Percentiles rank a stretch among this genome's conserved stretches.
Conservation (phyloP, 1,140 invertebrate species). For the Ruditapes philippinarum region DNA sequence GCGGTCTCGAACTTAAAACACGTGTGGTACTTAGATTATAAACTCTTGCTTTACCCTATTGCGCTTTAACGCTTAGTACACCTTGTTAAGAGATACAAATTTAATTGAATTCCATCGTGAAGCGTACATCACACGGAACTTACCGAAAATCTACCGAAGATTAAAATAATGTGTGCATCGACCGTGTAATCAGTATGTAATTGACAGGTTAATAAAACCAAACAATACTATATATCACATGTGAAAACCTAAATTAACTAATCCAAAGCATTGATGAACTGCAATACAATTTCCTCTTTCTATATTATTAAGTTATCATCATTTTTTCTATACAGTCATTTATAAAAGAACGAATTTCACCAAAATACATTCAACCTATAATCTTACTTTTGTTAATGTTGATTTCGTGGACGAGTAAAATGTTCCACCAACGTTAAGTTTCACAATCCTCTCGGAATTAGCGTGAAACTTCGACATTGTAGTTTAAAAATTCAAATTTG, state of each 20-base stretch:
- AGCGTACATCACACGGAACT: too few species aligned
- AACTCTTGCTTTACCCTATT: too few species aligned
- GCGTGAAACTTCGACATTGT: slow-evolving; percentile 60
- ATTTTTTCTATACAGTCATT: not conserved
- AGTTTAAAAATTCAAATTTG: not conserved
- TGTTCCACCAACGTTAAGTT: slow-evolving; percentile 82
- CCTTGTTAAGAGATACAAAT: too few species aligned
- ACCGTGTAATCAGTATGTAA: too few species aligned
- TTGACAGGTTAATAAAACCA: too few species aligned
- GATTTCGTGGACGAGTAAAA: slow-evolving; percentile 80
- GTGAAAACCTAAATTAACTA: not conserved
- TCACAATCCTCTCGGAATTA: slow-evolving; percentile 66
- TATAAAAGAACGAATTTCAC: not conserved
- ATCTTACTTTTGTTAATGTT: slow-evolving; percentile 75
- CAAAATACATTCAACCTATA: too few species aligned
- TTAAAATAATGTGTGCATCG: too few species aligned
- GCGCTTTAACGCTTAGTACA: too few species aligned
- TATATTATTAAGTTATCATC: not conserved
- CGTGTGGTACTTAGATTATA: too few species aligned
- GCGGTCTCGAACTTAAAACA: not conserved
- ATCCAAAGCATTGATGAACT: not conserved
- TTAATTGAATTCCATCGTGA: too few species aligned
- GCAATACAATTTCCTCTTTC: not conserved
- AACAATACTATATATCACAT: not conserved
- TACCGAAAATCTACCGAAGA: too few species aligned